Conservation (phyloP, 2,797 vertebrate genomes). For the Myripristis murdjan region DNA sequence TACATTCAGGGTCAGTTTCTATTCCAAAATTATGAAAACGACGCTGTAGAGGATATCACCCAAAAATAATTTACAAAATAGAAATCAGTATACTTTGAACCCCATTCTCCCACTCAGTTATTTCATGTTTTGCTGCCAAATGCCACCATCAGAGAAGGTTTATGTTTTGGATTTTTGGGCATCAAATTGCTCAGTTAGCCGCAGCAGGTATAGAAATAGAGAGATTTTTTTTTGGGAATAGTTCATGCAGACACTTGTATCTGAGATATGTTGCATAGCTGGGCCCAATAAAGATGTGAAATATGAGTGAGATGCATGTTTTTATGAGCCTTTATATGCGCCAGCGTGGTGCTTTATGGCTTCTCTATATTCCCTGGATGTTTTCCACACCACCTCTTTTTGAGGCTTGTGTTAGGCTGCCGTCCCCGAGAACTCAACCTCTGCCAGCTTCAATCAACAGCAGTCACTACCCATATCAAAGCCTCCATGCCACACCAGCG, state of each 20-base stretch:
- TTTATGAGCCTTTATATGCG: conserved; percentile 68
- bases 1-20: background rate
- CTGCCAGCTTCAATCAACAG: conserved; percentile 76
- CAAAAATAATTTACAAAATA: conserved; percentile 39
- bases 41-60: conserved; percentile 15
- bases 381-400: conserved; percentile 64
- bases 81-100: conserved; percentile 42
- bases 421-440: conserved; percentile 58
- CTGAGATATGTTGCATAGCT: conserved; percentile 50
- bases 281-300: conserved; percentile 71
- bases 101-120: conserved; percentile 27
- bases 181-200: conserved; percentile 68
- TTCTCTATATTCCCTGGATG: conserved; percentile 60
- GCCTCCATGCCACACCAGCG: conserved; percentile 66
- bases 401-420: conserved; percentile 62
- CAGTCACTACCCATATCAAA: conserved; percentile 70
- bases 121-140: conserved; percentile 44
- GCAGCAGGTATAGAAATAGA: conserved; percentile 50
- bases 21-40: conserved; percentile 20
- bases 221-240: conserved; percentile 39
- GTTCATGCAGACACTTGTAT: conserved; percentile 70
- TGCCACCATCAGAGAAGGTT: conserved; percentile 53
- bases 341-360: conserved; percentile 68
- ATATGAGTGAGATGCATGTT: conserved; percentile 75
- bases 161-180: conserved; percentile 58